A percentile compares a stretch with the other conserved stretches of the same genome.
Evolutionary conservation across 2,888 invertebrate species (phyloP).

Genomic region (Germaria angustata): DNA sequence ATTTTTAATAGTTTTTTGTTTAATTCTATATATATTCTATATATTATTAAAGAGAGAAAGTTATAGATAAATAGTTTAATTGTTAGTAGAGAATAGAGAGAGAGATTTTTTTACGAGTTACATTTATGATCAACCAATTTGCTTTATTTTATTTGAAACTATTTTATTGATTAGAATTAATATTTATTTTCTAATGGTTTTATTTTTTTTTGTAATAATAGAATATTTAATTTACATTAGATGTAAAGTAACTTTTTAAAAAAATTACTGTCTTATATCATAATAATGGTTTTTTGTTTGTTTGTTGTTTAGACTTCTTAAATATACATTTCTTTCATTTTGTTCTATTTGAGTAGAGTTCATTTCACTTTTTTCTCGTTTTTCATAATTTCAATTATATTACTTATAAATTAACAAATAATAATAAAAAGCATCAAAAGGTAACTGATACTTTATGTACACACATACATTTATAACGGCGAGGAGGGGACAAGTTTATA

Average conservation of each 20-base stretch:
- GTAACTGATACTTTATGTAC: conserved; percentile 45
- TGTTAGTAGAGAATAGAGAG: conserved; percentile 43
- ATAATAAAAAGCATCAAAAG: conserved; percentile 45
- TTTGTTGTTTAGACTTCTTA: conserved; percentile 17
- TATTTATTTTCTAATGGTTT: conserved; percentile 13
- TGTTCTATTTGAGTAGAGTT: conserved; percentile 21
- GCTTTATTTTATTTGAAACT: conserved; percentile 6
- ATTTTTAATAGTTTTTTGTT: conserved; percentile 27
- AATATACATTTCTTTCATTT: conserved; percentile 1
- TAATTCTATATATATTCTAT: conserved; percentile 20
- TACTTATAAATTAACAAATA: conserved; percentile 44
- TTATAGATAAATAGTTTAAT: conserved; percentile 36
- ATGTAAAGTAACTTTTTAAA: conserved; percentile 60
- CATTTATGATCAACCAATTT: conserved; percentile 59
- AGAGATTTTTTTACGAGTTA: conserved; percentile 54
- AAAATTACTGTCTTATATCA: conserved; percentile 51
- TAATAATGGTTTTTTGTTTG: conserved; percentile 39
- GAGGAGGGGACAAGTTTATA: not conserved
- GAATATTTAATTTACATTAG: conserved; percentile 58
- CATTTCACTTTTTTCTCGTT: conserved; percentile 15
- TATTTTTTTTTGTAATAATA: conserved; percentile 59
- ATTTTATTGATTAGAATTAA: not conserved
- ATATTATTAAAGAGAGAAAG: conserved; percentile 30
- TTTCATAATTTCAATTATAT: conserved; percentile 14
- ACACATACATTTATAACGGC: conserved; percentile 19